phyloP scores from a whole-genome alignment of 2,113 vertebrate genomes.

The Pterophyllum scalare region DNA sequence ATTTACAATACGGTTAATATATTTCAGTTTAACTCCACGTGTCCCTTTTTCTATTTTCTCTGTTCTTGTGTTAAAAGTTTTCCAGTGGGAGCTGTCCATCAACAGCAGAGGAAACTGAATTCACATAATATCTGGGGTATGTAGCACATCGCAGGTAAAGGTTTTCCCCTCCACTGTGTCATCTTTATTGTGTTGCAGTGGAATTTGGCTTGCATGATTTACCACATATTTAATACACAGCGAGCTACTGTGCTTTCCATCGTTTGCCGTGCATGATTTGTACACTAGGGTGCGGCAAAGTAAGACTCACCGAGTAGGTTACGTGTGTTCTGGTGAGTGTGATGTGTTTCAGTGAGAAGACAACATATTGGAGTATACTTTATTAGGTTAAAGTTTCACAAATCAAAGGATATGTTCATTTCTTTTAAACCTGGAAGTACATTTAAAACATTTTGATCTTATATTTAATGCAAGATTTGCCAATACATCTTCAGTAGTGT shows the following conservation, averaged over 20 bases:
- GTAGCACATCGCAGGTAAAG: constrained; percentile 1
- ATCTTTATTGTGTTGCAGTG: constrained; percentile 15
- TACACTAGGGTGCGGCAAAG: constrained; percentile 46
- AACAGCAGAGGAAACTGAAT: neutral
- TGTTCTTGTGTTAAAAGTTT: neutral
- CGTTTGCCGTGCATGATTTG: neutral
- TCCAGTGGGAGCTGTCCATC: neutral
- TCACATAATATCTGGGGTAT: neutral
- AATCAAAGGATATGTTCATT: neutral
- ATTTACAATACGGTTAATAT: neutral
- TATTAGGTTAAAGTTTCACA: neutral
- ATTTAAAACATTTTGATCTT: neutral
- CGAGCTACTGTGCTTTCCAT: neutral
- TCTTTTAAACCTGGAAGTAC: neutral
- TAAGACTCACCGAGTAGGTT: neutral
- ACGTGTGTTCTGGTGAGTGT: neutral
- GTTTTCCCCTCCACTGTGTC: constrained; percentile 9
- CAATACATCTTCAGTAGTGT: neutral
- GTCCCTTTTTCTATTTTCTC: neutral
- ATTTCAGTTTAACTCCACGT: neutral
- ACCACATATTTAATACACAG: constrained; percentile 34
- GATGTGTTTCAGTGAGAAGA: neutral
- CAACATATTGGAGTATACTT: neutral
- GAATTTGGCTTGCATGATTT: constrained; percentile 10
- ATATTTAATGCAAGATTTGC: neutral